A percentile compares a stretch with the other conserved stretches of the same genome.
Evolutionary conservation across 2,797 vertebrate species (phyloP).

Genomic region (Triplophysa bombifrons): DNA sequence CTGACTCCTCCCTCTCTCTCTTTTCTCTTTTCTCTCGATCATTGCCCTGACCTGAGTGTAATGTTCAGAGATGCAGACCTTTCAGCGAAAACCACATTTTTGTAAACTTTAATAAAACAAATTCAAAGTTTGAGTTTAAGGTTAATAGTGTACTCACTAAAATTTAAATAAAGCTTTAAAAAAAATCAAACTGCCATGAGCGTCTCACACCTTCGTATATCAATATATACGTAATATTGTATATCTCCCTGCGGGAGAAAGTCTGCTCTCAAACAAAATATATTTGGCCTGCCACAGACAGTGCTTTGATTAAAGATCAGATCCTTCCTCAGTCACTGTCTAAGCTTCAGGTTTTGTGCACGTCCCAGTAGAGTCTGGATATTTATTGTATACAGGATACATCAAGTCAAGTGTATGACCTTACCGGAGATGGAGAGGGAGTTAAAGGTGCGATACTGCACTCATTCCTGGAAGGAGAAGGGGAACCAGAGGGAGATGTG

Average conservation of each 20-base stretch:
- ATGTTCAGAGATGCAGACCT: not conserved
- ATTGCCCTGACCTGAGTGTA: constrained; percentile 22
- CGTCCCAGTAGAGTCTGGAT: not conserved
- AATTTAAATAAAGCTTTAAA: too few species aligned
- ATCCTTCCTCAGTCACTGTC: constrained; percentile 26
- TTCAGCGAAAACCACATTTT: not conserved
- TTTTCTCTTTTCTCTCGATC: constrained; percentile 17
- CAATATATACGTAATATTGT: too few species aligned
- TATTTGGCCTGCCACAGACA: constrained; percentile 37
- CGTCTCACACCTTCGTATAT: not conserved
- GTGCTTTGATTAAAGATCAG: constrained; percentile 33
- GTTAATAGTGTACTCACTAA: too few species aligned
- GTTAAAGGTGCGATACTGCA: constrained; percentile 93
- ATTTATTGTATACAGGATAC: not conserved
- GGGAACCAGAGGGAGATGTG: constrained; percentile 76
- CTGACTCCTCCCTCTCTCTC: constrained; percentile 22
- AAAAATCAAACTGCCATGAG: not conserved
- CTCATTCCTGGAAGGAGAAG: constrained; percentile 78
- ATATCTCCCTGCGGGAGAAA: not conserved
- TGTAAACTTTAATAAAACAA: too few species aligned
- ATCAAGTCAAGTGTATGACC: constrained; percentile 27
- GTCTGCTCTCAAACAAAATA: constrained; percentile 18
- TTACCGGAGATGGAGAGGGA: constrained; percentile 88
- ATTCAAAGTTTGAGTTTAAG: too few species aligned
- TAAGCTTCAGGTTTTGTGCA: constrained; percentile 1